Conservation (phyloP, 23 tunicate species). For the Styela clava region DNA sequence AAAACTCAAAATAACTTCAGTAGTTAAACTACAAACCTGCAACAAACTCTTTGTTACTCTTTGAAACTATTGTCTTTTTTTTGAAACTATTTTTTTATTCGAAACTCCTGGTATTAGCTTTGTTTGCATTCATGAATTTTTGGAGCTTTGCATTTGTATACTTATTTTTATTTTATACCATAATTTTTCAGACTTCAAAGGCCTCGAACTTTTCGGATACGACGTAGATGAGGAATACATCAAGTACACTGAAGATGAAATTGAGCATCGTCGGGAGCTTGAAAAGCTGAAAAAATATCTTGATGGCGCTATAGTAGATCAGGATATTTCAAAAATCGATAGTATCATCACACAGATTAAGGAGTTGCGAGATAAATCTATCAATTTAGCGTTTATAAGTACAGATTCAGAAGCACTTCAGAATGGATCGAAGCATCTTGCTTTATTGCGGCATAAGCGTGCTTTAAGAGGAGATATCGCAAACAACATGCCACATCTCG, state of each 20-base stretch:
- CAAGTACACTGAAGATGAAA: conserved; percentile 4
- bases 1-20: too few species aligned
- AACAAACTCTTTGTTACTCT: too few species aligned
- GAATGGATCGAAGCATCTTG: not conserved
- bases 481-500: not conserved
- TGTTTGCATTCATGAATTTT: too few species aligned
- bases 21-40: too few species aligned
- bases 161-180: too few species aligned
- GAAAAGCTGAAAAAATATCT: not conserved
- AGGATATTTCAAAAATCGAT: not conserved
- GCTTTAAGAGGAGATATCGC: conserved; percentile 26
- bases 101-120: too few species aligned
- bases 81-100: too few species aligned
- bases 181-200: conserved; percentile 10
- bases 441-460: not conserved
- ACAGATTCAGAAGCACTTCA: not conserved
- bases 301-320: not conserved
- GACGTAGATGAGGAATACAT: conserved; percentile 12
- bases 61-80: too few species aligned
- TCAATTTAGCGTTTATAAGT: not conserved
- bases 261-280: conserved; percentile 10
- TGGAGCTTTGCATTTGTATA: too few species aligned
- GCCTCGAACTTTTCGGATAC: not conserved
- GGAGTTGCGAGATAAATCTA: not conserved
- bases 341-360: not conserved